Base-by-base conservation (phyloP, 2,888 invertebrate genomes). In the Schizaphis graminum region DNA sequence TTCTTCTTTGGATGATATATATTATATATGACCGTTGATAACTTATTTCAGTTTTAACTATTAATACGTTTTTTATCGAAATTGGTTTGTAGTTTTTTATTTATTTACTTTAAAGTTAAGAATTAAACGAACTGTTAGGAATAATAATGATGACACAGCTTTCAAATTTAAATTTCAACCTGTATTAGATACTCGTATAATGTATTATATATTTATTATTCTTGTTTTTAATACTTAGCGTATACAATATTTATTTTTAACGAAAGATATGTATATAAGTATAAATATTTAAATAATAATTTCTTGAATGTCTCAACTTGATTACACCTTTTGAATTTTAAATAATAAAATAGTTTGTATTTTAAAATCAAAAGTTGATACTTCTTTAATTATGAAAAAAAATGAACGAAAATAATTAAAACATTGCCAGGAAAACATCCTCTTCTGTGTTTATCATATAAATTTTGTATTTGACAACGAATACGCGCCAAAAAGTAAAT, bases 271-370 rank as follows among this genome's bases (percentile, higher is more conserved):
- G 1, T 67, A 16, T 44, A 44, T 44, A 44, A 77, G 21, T 35
- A 77, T 77, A 77, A 77, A 77, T 77, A 77, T 88, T 88, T 88
- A 53, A 88, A 53, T 53, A 88, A 88, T 88, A 26, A 88, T 88
- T 35, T 88, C 53, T 88, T 10, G 24, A 35, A 53, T 24, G 53
- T 35, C 24, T 77, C n/a, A n/a, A n/a, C 53, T 49, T 49, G 1
- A 35, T 11, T 88, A 28, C 53, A 11, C 77, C 35, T 77, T 88
- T 11, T 35, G 53, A 53, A 56, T 88, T 35, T 88, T 56, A 53
- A 53, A 35, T 88, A 35, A 53, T 88, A 56, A 11, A 88, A 53
- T 35, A 88, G 53, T 35, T 88, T 53, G 53, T 49, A 88, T 88
- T 88, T 56, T 11, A 56, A 49, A 87, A 88, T 53, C n/a, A 24